phyloP scores from a whole-genome alignment of 2,797 vertebrate species.

The Macrochelys suwanniensis region DNA sequence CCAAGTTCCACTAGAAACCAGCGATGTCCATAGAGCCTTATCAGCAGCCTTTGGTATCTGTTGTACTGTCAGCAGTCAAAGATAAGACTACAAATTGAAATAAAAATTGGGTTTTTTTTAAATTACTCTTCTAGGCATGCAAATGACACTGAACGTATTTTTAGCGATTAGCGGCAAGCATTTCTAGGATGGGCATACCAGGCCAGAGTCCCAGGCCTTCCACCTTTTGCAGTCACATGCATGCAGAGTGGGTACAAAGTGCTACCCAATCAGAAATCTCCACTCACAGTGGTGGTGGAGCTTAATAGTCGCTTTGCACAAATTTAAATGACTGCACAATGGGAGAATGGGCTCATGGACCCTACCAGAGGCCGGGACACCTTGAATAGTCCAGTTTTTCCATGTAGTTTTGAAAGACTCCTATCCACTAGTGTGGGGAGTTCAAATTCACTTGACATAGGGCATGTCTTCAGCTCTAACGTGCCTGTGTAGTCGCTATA shows the following conservation, averaged over 20 bases:
- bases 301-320: neutral
- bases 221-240: neutral
- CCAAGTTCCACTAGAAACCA: neutral
- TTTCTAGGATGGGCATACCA: neutral
- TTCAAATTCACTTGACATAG: neutral
- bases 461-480: too few relatives aligned
- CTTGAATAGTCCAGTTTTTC: neutral
- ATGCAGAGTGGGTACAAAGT: neutral
- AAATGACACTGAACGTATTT: neutral
- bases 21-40: neutral
- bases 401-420: neutral
- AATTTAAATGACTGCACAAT: neutral
- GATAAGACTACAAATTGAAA: neutral
- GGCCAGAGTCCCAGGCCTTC: neutral
- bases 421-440: neutral
- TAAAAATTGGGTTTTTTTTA: neutral
- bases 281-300: neutral
- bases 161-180: neutral
- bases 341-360: neutral
- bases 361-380: neutral
- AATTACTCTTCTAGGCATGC: neutral
- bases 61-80: neutral
- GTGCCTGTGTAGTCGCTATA: too few relatives aligned
- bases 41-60: neutral
- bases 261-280: neutral